Percentiles rank a stretch among this genome's conserved stretches.
These are phyloP conservation scores for Ditula angustiorana DNA, from an alignment of 2,888 invertebrate genomes.

Conservation along the genomic window DNA sequence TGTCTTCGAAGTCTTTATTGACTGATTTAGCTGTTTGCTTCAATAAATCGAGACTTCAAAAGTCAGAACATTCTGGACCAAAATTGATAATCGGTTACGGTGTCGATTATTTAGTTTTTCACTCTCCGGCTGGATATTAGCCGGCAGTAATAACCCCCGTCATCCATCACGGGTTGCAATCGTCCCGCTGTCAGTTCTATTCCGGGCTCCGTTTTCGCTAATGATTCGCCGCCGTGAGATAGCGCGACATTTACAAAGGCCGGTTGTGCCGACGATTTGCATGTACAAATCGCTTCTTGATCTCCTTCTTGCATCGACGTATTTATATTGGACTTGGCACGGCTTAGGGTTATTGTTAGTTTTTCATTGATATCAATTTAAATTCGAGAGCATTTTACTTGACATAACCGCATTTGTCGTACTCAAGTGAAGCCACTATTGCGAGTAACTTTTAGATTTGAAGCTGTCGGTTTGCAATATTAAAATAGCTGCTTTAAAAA, in stretches of 20 bases:
- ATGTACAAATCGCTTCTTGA: slow-evolving; percentile 60
- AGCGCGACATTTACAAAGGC: slow-evolving; percentile 71
- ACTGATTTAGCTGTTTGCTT: background rate
- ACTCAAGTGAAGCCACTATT: background rate
- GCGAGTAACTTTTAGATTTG: background rate
- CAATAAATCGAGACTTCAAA: background rate
- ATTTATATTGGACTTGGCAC: slow-evolving; percentile 34
- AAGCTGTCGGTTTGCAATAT: background rate
- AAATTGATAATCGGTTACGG: slow-evolving; percentile 38
- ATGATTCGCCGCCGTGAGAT: slow-evolving; percentile 73
- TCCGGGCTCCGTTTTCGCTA: slow-evolving; percentile 83
- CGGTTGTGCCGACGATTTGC: slow-evolving; percentile 66
- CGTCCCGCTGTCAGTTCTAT: slow-evolving; percentile 82
- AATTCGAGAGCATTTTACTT: slow-evolving; percentile 7
- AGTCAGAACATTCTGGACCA: slow-evolving; percentile 9
- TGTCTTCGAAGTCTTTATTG: background rate
- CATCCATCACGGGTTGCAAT: slow-evolving; percentile 82
- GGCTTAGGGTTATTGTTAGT: slow-evolving; percentile 32
- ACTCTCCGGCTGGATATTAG: slow-evolving; percentile 64
- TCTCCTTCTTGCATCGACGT: slow-evolving; percentile 41
- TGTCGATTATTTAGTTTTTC: slow-evolving; percentile 38
- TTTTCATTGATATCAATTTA: slow-evolving; percentile 36
- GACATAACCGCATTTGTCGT: background rate
- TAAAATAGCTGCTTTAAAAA: background rate
- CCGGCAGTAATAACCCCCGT: slow-evolving; percentile 73